Evolutionary conservation across 2,888 invertebrate genomes (phyloP), one percentile per base, ranked within the genome.

Genomic region (Diabrotica balteata): DNA sequence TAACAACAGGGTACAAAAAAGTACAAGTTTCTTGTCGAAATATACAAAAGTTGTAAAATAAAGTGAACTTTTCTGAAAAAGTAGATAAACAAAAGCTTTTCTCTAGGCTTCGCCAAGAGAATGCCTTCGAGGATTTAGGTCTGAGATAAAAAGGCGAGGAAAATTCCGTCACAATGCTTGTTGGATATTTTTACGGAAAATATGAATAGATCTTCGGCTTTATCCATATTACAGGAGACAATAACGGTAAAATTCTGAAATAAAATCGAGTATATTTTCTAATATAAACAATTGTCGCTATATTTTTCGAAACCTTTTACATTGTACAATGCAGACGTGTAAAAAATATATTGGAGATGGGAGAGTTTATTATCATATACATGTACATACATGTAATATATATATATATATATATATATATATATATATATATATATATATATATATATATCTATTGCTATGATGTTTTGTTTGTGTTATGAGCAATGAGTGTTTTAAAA

Each of bases 61-160:
- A 67, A 67, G 64, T 70, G 67, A 63, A 55, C 64, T 64, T 70
- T 66, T 70, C 67, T 59, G 62, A 52, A 59, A 61, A 57, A 53
- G 52, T 60, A 64, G 64, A 70, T 70, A 70, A 70, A 70, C 69
- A 67, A 70, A 70, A 67, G 69, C 66, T 67, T 57, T 65, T 62
- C 60, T 64, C 46, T 54, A 57, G 51, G 60, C 63, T 60, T 51
- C 60, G 63, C 66, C 54, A 11, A 55, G 53, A 60, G 59, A 62
- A 66, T 66, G 52, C 62, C 65, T 66, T 17, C 53, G n/a, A 66
- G 68, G 65, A 69, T 66, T 69, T 66, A 65, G 68, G 47, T 51
- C 52, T 58, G 47, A 47, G 62, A 65, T 65, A 65, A 68, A 62
- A 68, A 68, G 50, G 66, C 62, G 63, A 66, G 53, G 60, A 68